These are phyloP conservation scores for Drosophila prolongata DNA, from an alignment of 2,888 invertebrate species.

Conservation along the genomic window DNA sequence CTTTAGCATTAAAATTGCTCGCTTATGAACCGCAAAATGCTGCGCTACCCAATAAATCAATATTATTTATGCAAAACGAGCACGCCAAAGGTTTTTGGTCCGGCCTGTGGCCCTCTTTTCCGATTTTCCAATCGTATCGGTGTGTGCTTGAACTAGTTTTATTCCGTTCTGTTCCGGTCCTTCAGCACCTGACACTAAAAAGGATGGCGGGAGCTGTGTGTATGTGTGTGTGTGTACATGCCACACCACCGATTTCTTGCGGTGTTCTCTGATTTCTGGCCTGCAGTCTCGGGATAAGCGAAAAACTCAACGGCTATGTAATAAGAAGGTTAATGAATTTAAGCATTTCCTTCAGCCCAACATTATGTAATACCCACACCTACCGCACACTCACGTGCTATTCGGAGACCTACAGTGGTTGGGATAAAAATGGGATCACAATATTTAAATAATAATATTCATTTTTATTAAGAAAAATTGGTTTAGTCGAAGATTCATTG, in stretches of 20 bases:
- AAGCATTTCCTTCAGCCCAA: constrained; percentile 65
- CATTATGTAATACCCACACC: constrained; percentile 58
- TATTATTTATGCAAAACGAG: constrained; percentile 77
- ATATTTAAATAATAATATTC: neutral
- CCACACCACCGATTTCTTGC: constrained; percentile 8
- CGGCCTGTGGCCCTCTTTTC: constrained; percentile 34
- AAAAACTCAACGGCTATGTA: constrained; percentile 38
- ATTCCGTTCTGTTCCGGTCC: constrained; percentile 12
- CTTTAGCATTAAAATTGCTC: constrained; percentile 72
- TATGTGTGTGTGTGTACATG: no score
- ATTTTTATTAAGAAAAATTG: no score
- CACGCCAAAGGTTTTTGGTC: constrained; percentile 22
- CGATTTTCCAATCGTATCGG: constrained; percentile 35
- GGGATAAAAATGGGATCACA: neutral
- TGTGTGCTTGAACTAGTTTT: constrained; percentile 42
- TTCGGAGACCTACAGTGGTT: neutral
- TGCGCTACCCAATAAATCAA: constrained; percentile 78
- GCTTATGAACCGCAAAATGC: constrained; percentile 74
- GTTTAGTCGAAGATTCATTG: no score
- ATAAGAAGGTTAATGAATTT: constrained; percentile 75
- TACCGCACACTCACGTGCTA: constrained; percentile 27
- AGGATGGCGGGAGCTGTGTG: neutral
- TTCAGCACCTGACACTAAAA: constrained; percentile 33
- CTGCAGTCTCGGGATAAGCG: constrained; percentile 21
- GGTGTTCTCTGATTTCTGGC: constrained; percentile 17